These are phyloP conservation scores for Spheniscus mendiculus DNA, from an alignment of 2,113 vertebrate species.

Conservation along the genomic window DNA sequence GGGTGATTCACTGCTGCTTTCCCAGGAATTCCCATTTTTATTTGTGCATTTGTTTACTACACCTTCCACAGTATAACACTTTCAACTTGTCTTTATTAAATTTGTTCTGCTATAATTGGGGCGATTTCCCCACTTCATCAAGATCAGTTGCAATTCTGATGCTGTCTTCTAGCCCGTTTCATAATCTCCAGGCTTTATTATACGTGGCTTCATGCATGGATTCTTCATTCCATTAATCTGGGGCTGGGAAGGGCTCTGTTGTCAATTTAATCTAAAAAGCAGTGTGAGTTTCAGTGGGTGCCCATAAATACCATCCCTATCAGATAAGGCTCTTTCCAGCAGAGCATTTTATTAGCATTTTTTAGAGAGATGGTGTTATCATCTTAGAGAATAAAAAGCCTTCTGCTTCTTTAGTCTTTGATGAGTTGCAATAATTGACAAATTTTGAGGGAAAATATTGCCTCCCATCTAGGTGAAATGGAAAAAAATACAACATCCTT, in stretches of 20 bases:
- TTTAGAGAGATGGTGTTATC: neutral
- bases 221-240: conserved; percentile 37
- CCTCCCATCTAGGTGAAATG: neutral
- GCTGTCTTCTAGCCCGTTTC: neutral
- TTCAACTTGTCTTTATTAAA: neutral
- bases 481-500: neutral
- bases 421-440: neutral
- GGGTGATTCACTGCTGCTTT: neutral
- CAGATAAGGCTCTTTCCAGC: conserved; percentile 15
- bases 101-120: conserved; percentile 22
- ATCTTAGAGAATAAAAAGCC: neutral
- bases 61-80: neutral
- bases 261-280: conserved; percentile 28
- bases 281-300: conserved; percentile 1
- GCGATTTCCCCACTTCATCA: conserved; percentile 11
- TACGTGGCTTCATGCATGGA: neutral
- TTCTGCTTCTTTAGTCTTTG: neutral
- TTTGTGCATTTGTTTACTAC: neutral
- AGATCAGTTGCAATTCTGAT: conserved; percentile 1
- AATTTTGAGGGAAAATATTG: neutral
- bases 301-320: neutral
- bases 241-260: neutral
- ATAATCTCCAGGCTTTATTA: conserved; percentile 6
- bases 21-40: neutral
- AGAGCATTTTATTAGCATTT: conserved; percentile 27